Evolutionary conservation across 2,888 invertebrate genomes (phyloP).

Genomic region (Meghimatium bilineatum): DNA sequence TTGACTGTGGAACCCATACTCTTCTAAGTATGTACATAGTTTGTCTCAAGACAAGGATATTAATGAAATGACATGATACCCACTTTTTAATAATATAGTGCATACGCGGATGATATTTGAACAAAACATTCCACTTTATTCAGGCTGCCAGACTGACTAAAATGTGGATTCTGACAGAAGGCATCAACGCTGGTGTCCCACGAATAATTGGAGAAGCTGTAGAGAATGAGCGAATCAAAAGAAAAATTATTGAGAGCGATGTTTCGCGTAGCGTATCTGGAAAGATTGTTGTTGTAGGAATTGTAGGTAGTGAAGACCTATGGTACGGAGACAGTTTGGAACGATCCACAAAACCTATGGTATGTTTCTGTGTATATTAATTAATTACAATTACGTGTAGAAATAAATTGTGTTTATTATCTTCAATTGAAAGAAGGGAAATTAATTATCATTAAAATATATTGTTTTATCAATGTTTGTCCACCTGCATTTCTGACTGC

Average conservation of each 20-base stretch:
- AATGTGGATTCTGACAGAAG: slow-evolving; percentile 76
- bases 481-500: no score
- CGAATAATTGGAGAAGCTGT: slow-evolving; percentile 75
- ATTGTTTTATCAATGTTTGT: no score
- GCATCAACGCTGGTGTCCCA: slow-evolving; percentile 71
- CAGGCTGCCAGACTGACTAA: slow-evolving; percentile 75
- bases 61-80: no score
- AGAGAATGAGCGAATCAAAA: background rate
- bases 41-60: no score
- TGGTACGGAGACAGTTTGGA: slow-evolving; percentile 29
- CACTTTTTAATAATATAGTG: no score
- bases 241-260: background rate
- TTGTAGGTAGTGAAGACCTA: slow-evolving; percentile 24
- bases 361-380: background rate
- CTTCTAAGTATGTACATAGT: no score
- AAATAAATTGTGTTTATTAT: no score
- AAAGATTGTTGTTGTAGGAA: slow-evolving; percentile 18
- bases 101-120: no score
- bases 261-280: background rate
- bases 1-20: no score
- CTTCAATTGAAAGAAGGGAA: no score
- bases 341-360: slow-evolving; percentile 9
- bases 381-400: background rate
- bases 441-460: no score
- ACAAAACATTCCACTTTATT: no score